A percentile compares a stretch with the other conserved stretches of the same genome.
These are phyloP conservation scores for Erpobdella octoculata DNA, from an alignment of 2,888 invertebrate genomes.

Conservation along the genomic window DNA sequence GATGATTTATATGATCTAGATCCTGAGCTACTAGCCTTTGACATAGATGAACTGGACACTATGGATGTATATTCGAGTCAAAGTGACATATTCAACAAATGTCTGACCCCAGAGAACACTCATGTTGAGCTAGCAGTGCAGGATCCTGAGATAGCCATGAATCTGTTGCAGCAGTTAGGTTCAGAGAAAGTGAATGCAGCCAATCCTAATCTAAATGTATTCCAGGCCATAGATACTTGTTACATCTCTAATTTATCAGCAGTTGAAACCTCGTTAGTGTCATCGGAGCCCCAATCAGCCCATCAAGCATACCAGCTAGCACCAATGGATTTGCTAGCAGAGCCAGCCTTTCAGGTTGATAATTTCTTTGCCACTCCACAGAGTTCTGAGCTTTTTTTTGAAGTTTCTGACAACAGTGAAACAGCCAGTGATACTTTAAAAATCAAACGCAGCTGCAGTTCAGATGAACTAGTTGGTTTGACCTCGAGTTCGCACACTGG, in stretches of 20 bases:
- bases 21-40: neutral
- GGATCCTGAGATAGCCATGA: neutral
- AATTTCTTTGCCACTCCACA: constrained; percentile 3
- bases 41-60: neutral
- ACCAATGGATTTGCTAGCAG: neutral
- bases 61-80: neutral
- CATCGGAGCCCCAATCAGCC: neutral
- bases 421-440: too few species aligned
- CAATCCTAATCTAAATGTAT: neutral
- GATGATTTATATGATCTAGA: neutral
- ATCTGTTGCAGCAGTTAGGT: neutral
- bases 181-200: neutral
- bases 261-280: neutral
- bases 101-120: neutral
- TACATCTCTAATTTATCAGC: neutral
- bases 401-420: too few species aligned
- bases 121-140: neutral
- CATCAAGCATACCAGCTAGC: neutral
- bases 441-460: neutral
- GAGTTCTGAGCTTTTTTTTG: too few species aligned
- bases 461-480: neutral
- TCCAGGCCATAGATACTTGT: neutral
- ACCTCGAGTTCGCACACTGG: neutral
- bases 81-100: neutral
- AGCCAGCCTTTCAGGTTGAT: neutral